Evolutionary conservation across 2,797 vertebrate species (phyloP).

Genomic region (Monodelphis domestica): DNA sequence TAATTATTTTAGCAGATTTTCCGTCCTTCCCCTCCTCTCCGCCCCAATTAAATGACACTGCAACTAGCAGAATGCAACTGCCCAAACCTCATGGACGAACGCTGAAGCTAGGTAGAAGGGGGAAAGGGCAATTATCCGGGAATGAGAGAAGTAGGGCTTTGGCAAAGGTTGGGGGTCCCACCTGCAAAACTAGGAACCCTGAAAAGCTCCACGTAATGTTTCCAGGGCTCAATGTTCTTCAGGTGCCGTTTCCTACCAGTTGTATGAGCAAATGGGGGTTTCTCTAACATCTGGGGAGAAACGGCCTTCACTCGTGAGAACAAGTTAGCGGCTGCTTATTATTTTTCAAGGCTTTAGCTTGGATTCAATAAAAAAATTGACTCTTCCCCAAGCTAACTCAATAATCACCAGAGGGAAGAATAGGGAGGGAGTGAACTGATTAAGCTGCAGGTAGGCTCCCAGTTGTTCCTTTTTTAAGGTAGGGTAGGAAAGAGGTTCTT

Average conservation of each 20-base stretch:
- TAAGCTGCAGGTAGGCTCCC: constrained; percentile 47
- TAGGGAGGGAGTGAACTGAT: constrained; percentile 37
- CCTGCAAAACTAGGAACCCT: constrained; percentile 69
- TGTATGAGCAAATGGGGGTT: constrained; percentile 54
- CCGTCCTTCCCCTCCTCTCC: neutral
- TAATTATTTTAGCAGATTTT: constrained; percentile 80
- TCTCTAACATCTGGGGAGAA: constrained; percentile 70
- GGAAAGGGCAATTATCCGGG: constrained; percentile 44
- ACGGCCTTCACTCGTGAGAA: constrained; percentile 59
- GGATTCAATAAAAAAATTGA: constrained; percentile 39
- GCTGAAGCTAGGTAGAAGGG: neutral
- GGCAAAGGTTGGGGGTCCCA: constrained; percentile 59
- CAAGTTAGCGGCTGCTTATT: constrained; percentile 59
- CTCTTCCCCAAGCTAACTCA: constrained; percentile 53
- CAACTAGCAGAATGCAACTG: constrained; percentile 25
- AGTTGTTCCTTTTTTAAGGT: neutral
- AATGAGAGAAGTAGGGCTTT: constrained; percentile 43
- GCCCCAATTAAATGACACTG: neutral
- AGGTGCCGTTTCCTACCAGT: constrained; percentile 69
- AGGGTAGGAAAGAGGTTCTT: neutral
- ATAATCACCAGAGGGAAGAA: neutral
- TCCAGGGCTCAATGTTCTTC: constrained; percentile 48
- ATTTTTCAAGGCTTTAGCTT: constrained; percentile 67
- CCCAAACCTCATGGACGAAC: neutral
- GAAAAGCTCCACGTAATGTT: neutral